These are phyloP conservation scores for Pecten maximus DNA, from an alignment of 2,888 invertebrate species.

Conservation along the genomic window DNA sequence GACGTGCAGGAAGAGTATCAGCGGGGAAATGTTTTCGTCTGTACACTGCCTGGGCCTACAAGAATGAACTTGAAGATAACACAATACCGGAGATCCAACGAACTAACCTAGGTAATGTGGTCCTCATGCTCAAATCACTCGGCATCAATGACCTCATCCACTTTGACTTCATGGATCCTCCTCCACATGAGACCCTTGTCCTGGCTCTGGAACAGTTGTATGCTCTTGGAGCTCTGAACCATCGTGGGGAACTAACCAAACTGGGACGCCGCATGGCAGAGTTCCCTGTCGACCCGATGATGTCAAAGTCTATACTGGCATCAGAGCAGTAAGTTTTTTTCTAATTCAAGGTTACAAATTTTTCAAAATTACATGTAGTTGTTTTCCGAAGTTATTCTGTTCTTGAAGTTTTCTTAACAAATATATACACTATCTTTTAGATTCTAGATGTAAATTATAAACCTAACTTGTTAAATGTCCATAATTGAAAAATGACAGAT, in stretches of 20 bases:
- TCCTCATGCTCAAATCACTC: conserved; percentile 96
- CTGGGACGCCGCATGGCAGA: conserved; percentile 99
- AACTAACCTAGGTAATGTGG: conserved; percentile 98
- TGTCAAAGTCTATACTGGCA: conserved; percentile 98
- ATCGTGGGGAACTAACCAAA: conserved; percentile 98
- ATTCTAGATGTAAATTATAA: too few species aligned
- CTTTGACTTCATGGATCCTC: conserved; percentile 99
- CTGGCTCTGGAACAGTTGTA: conserved; percentile 98
- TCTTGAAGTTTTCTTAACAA: background rate
- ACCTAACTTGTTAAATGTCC: too few species aligned
- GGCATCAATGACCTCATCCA: conserved; percentile 98
- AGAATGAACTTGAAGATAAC: conserved; percentile 98
- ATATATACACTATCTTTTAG: background rate
- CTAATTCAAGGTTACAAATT: background rate
- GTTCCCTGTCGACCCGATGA: conserved; percentile 99
- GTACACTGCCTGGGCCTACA: conserved; percentile 99
- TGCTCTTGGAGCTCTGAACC: conserved; percentile 98
- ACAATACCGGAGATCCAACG: conserved; percentile 99
- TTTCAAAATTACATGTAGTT: too few species aligned
- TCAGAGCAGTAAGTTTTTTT: conserved; percentile 91
- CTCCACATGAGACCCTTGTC: conserved; percentile 86
- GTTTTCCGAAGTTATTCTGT: background rate
- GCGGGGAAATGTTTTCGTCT: conserved; percentile 97
- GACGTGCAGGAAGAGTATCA: conserved; percentile 96
- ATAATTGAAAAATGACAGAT: too few species aligned